phyloP scores from a whole-genome alignment of 2,888 invertebrate genomes.

The Lasioglossum calceatum region DNA sequence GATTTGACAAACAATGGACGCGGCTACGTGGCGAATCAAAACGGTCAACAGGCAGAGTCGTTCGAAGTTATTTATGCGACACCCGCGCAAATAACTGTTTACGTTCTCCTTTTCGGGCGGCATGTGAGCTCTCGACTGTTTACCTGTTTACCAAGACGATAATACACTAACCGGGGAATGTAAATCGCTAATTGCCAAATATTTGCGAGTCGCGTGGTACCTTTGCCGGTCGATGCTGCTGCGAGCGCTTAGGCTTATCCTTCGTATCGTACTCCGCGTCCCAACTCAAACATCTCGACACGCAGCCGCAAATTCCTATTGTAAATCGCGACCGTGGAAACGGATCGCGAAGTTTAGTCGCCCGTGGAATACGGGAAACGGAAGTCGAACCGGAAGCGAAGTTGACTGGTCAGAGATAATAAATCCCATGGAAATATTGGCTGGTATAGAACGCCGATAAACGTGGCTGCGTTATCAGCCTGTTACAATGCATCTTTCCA shows the following conservation, averaged over 20 bases:
- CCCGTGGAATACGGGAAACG: neutral
- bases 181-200: slow-evolving; percentile 48
- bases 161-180: slow-evolving; percentile 26
- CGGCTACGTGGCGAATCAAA: neutral
- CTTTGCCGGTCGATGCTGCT: slow-evolving; percentile 7
- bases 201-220: slow-evolving; percentile 28
- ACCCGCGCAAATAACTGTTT: slow-evolving; percentile 1
- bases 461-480: neutral
- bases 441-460: neutral
- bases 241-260: slow-evolving; percentile 16
- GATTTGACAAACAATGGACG: neutral
- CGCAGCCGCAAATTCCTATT: neutral
- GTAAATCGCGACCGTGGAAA: neutral
- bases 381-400: neutral
- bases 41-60: neutral
- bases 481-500: neutral
- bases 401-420: neutral
- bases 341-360: neutral
- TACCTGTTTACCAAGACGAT: slow-evolving; percentile 28
- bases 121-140: neutral
- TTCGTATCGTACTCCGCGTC: neutral
- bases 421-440: neutral
- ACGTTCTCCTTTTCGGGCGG: neutral
- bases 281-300: slow-evolving; percentile 5
- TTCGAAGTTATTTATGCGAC: neutral